These are phyloP conservation scores for Coronaproctus castanopsis DNA, from an alignment of 2,888 invertebrate genomes.

Conservation along the genomic window DNA sequence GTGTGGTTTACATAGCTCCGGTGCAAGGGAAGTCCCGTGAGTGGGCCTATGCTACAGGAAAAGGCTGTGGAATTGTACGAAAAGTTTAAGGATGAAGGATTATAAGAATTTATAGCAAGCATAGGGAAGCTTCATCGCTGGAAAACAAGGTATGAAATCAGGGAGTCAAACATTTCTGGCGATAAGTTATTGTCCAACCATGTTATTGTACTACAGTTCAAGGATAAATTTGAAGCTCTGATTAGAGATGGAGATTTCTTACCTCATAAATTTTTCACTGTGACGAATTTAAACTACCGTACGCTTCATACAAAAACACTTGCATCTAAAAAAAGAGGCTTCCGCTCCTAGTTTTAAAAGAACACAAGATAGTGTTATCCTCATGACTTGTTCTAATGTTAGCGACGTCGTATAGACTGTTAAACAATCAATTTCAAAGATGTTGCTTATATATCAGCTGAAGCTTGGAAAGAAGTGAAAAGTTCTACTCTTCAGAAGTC, in stretches of 20 bases:
- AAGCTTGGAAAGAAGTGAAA: too few relatives aligned
- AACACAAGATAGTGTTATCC: conserved; percentile 20
- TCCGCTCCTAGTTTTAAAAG: conserved; percentile 20
- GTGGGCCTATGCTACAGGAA: too few relatives aligned
- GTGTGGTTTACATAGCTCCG: background rate
- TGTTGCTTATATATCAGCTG: too few relatives aligned
- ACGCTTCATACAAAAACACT: conserved; percentile 19
- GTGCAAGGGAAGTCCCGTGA: too few relatives aligned
- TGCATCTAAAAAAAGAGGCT: conserved; percentile 17
- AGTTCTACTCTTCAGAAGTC: too few relatives aligned
- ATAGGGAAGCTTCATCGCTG: conserved; percentile 20
- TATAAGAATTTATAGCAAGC: conserved; percentile 5
- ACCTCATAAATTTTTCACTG: conserved; percentile 20
- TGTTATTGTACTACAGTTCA: conserved; percentile 14
- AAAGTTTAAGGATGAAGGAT: background rate
- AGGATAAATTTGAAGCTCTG: conserved; percentile 15
- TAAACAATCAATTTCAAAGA: too few relatives aligned
- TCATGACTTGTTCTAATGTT: conserved; percentile 20
- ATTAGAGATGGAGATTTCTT: conserved; percentile 9
- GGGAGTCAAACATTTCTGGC: conserved; percentile 16
- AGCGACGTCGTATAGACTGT: too few relatives aligned
- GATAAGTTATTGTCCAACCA: conserved; percentile 16
- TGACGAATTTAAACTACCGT: conserved; percentile 21
- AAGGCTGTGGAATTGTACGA: background rate
- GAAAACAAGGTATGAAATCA: conserved; percentile 19